Base-by-base conservation (phyloP, 2,797 vertebrate genomes). In the Hypotaenidia okinawae region DNA sequence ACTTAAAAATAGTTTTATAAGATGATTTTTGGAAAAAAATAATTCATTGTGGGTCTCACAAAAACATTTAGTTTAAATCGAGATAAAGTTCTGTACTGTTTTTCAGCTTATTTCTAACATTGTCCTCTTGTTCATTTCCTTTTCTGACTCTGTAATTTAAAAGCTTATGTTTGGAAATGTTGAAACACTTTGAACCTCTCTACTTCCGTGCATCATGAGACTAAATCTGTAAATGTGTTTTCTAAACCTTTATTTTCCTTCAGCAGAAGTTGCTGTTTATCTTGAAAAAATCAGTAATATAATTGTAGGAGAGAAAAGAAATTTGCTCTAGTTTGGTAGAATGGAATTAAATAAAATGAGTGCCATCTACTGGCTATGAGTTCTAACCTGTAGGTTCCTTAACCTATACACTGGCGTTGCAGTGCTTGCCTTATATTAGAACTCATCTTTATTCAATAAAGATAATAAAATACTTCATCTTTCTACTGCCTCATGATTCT, bases 291-390 rank as follows among this genome's bases (percentile, higher is more conserved):
- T n/a, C 87, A 37, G 22, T 12, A 39, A 87, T 73, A 32, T 39
- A 75, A 58, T 67, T 78, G 6, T 25, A 23, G 14, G 43, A 76
- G 9, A 55, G 11, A 85, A 75, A 73, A n/a, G 17, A 84, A 59
- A 16, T 82, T 86, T 89, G 12, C 27, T 69, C 11, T 33, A 15
- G 13, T 80, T 87, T 61, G 27, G 35, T 45, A 33, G 32, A 78
- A 81, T 25, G 51, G 69, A 93, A 96, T 93, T 62, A 94, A 96
- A 84, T 97, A 96, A 97, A 96, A 76, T 94, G 91, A 94, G 92
- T 94, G 97, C 95, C 97, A 97, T 96, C 96, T 97, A 78, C 96
- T 96, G 97, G 96, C 58, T 87, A 70, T 57, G 68, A 90, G 54
- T 93, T 78, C 66, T 73, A 91, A 83, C 59, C 67, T 83, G 72